A percentile compares a stretch with the other conserved stretches of the same genome.
These are phyloP conservation scores for Ichneumon xanthorius DNA, from an alignment of 2,888 invertebrate genomes.

Conservation along the genomic window DNA sequence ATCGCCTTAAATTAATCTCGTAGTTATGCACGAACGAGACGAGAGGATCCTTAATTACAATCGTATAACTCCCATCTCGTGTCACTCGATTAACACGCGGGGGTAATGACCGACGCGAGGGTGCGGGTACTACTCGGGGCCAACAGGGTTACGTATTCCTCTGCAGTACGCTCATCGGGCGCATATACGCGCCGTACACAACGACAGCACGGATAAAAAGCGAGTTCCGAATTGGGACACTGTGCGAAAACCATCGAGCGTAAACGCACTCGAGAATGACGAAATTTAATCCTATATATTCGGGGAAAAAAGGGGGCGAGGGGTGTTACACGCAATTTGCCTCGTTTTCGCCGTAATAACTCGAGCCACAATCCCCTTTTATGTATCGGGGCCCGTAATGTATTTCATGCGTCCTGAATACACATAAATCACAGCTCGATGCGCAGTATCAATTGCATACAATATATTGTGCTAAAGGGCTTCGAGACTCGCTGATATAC, in stretches of 20 bases:
- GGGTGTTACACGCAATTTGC: conserved; percentile 83
- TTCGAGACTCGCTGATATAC: neutral
- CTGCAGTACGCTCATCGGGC: neutral
- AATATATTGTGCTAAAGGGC: neutral
- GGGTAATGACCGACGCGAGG: conserved; percentile 59
- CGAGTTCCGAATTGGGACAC: conserved; percentile 47
- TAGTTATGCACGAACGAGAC: conserved; percentile 21
- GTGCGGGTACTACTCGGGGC: conserved; percentile 49
- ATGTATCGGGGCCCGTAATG: neutral
- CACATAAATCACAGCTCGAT: conserved; percentile 14
- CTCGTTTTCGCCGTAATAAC: conserved; percentile 79
- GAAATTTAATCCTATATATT: conserved; percentile 67
- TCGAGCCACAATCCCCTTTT: conserved; percentile 62
- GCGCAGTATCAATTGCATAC: conserved; percentile 15
- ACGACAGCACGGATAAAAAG: conserved; percentile 35
- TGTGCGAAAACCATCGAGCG: conserved; percentile 41
- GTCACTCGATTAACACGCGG: conserved; percentile 56
- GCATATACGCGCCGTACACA: conserved; percentile 9
- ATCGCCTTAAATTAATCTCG: conserved; percentile 14
- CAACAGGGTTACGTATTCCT: conserved; percentile 24
- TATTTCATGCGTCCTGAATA: conserved; percentile 9
- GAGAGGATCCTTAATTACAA: conserved; percentile 42
- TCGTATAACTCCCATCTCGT: conserved; percentile 45
- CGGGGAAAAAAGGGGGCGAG: conserved; percentile 51
- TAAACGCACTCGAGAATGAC: conserved; percentile 60